These are phyloP conservation scores for Montipora foliosa DNA, from an alignment of 64 coral and sea anemone genomes.

Conservation along the genomic window DNA sequence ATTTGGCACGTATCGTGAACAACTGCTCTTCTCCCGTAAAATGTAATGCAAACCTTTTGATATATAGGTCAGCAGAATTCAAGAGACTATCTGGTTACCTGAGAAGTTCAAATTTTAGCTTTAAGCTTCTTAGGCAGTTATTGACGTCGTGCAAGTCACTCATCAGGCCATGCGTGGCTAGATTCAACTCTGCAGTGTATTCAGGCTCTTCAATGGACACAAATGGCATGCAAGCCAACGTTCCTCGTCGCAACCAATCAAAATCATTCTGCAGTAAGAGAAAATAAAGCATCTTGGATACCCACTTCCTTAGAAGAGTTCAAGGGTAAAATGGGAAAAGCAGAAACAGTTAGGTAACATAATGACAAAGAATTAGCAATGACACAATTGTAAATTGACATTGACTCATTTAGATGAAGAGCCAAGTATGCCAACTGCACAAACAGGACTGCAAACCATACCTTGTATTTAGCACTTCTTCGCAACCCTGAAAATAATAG, in stretches of 20 bases:
- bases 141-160: slow-evolving; percentile 81
- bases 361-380: too few species aligned
- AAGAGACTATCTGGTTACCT: slow-evolving; percentile 31
- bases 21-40: background rate
- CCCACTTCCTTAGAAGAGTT: too few species aligned
- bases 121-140: slow-evolving; percentile 73
- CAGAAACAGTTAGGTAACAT: too few species aligned
- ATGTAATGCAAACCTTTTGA: too few species aligned
- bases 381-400: background rate
- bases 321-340: too few species aligned
- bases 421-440: background rate
- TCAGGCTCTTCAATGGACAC: slow-evolving; percentile 21
- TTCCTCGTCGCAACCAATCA: slow-evolving; percentile 95
- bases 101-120: slow-evolving; percentile 84
- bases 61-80: too few species aligned
- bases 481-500: slow-evolving; percentile 75
- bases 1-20: background rate
- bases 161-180: slow-evolving; percentile 87
- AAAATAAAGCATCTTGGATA: background rate
- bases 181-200: slow-evolving; percentile 62
- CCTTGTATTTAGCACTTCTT: slow-evolving; percentile 89
- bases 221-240: slow-evolving; percentile 75
- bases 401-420: background rate
- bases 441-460: background rate
- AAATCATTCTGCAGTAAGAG: slow-evolving; percentile 84